phyloP scores from a whole-genome alignment of 2,797 vertebrate genomes.

The Anabas testudineus region DNA sequence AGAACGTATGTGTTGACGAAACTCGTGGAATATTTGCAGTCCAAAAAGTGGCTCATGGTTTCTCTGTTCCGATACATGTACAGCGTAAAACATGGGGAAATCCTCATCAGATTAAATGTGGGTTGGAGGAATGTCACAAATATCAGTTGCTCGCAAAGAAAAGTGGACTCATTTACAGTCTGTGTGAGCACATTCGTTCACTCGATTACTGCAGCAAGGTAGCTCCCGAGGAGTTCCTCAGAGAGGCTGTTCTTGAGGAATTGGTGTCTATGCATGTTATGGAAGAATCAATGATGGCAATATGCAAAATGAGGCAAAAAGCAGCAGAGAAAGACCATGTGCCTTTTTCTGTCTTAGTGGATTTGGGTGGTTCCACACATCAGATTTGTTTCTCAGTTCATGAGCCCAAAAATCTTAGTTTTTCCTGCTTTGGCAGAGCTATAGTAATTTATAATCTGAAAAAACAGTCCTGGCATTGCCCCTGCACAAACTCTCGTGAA shows the following conservation, averaged over 20 bases:
- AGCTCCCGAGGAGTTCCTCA: conserved; percentile 14
- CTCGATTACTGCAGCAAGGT: conserved; percentile 1
- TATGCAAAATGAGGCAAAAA: conserved; percentile 20
- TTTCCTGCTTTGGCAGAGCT: conserved; percentile 16
- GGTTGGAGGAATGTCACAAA: conserved; percentile 33
- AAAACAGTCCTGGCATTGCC: conserved; percentile 35
- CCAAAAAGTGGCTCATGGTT: conserved; percentile 25
- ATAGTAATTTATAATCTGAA: conserved; percentile 17
- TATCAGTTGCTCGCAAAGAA: conserved; percentile 31
- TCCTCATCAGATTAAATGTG: conserved; percentile 28
- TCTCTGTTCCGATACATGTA: conserved; percentile 36
- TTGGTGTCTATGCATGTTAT: conserved; percentile 22
- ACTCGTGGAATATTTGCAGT: conserved; percentile 18
- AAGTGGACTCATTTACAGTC: conserved; percentile 19
- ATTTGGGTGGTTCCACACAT: conserved; percentile 18
- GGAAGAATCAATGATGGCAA: conserved; percentile 2
- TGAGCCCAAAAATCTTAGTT: conserved; percentile 11
- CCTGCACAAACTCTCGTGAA: conserved; percentile 20
- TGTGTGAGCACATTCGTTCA: conserved; percentile 24
- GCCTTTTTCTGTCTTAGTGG: conserved; percentile 31
- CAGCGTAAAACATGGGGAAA: conserved; percentile 42
- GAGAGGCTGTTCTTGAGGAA: conserved; percentile 12
- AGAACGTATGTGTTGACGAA: conserved; percentile 16
- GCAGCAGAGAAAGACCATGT: conserved; percentile 7
- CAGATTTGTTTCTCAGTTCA: conserved; percentile 31